Evolutionary conservation across 2,113 vertebrate species (phyloP).

Genomic region (Toxotes jaculatrix): DNA sequence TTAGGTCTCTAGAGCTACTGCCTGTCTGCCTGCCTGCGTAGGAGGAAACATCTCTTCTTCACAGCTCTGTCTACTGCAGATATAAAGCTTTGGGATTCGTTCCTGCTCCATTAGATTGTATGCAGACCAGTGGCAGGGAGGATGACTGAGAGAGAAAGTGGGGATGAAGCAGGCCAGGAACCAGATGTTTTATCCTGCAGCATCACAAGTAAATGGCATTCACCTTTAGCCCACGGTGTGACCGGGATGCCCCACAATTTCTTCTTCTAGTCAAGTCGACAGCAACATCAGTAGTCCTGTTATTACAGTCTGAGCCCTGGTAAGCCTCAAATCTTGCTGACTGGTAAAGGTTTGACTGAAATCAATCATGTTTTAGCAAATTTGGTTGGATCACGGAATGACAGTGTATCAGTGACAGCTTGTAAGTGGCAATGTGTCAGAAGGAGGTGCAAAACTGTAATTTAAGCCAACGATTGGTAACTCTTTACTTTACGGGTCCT

Average conservation of each 20-base stretch:
- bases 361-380: conserved; percentile 29
- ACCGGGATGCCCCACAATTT: conserved; percentile 49
- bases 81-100: conserved; percentile 50
- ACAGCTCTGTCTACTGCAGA: conserved; percentile 63
- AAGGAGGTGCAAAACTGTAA: conserved; percentile 28
- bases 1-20: conserved; percentile 59
- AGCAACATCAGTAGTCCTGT: conserved; percentile 14
- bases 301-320: conserved; percentile 26
- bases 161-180: conserved; percentile 17
- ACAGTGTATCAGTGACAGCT: conserved; percentile 27
- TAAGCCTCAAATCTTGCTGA: conserved; percentile 24
- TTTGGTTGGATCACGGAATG: conserved; percentile 39
- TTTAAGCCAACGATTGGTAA: background rate
- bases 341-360: conserved; percentile 13
- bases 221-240: conserved; percentile 53
- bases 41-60: conserved; percentile 76
- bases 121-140: conserved; percentile 47
- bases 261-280: background rate
- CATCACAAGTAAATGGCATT: conserved; percentile 56
- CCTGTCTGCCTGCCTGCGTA: conserved; percentile 71
- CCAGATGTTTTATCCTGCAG: conserved; percentile 51
- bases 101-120: conserved; percentile 54
- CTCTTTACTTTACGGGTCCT: background rate
- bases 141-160: conserved; percentile 10
- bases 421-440: conserved; percentile 35